phyloP scores from a whole-genome alignment of 1,140 invertebrate genomes.

The Glomeris maerens region DNA sequence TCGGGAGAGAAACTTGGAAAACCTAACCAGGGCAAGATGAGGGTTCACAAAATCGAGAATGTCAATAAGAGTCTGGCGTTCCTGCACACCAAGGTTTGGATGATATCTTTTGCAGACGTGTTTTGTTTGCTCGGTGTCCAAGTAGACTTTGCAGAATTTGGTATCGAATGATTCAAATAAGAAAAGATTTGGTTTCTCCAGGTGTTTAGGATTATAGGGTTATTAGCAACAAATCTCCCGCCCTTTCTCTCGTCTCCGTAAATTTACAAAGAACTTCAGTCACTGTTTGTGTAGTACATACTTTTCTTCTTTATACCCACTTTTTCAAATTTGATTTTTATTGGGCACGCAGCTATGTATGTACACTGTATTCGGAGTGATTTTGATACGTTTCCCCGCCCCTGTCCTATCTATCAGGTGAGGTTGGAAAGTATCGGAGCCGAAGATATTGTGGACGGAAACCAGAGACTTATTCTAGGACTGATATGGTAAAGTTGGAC shows the following conservation, averaged over 20 bases:
- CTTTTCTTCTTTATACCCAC: neutral
- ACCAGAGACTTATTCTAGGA: constrained; percentile 82
- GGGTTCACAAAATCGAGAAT: constrained; percentile 99
- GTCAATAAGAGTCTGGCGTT: constrained; percentile 97
- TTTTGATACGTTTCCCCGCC: too few relatives aligned
- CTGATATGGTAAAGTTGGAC: too few relatives aligned
- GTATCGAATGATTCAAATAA: too few relatives aligned
- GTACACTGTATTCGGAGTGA: neutral
- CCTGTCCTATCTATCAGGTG: constrained; percentile 43
- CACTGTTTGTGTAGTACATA: neutral
- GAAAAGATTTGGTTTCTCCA: constrained; percentile 6
- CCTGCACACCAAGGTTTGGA: constrained; percentile 82
- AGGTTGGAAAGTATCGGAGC: constrained; percentile 95
- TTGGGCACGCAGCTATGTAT: constrained; percentile 2
- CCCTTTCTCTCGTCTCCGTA: too few relatives aligned
- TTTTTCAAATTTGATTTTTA: constrained; percentile 4
- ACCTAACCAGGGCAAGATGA: constrained; percentile 90
- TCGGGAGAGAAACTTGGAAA: constrained; percentile 93
- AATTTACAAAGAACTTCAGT: too few relatives aligned
- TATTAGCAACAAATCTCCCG: too few relatives aligned
- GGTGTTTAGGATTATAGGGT: too few relatives aligned
- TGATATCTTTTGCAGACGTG: constrained; percentile 1
- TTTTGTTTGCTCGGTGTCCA: too few relatives aligned
- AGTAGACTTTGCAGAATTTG: too few relatives aligned
- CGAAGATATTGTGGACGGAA: constrained; percentile 97